phyloP scores from a whole-genome alignment of 2,113 vertebrate species.

The Thunnus thynnus region DNA sequence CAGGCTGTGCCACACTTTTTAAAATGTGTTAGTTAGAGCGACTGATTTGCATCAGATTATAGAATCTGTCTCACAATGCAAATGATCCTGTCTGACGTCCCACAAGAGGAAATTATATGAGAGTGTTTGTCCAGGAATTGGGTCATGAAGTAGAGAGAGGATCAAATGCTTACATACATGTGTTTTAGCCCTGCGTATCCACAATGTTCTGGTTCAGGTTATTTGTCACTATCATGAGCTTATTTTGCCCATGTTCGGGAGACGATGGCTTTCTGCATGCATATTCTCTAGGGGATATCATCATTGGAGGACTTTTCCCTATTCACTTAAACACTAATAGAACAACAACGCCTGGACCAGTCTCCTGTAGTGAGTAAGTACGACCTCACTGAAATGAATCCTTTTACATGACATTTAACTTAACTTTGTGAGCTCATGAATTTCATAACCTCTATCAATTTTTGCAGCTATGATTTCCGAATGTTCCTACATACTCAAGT shows the following conservation, averaged over 20 bases:
- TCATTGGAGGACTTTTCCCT: slow-evolving; percentile 78
- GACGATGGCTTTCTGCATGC: neutral
- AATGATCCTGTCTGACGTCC: slow-evolving; percentile 17
- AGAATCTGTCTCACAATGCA: slow-evolving; percentile 21
- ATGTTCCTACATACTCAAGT: slow-evolving; percentile 58
- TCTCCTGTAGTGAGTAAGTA: slow-evolving; percentile 58
- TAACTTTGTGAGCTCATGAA: neutral
- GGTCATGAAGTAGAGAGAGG: neutral
- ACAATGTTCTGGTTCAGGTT: slow-evolving; percentile 44
- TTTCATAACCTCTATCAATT: neutral
- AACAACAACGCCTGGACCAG: neutral
- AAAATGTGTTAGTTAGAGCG: neutral
- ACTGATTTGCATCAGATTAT: neutral
- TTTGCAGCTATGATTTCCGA: slow-evolving; percentile 31
- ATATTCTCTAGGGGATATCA: slow-evolving; percentile 61
- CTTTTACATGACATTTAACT: neutral
- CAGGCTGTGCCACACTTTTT: neutral
- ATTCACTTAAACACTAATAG: slow-evolving; percentile 43
- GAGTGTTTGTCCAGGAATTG: neutral
- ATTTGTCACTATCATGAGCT: slow-evolving; percentile 1
- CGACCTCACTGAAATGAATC: neutral
- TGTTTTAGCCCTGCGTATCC: no score
- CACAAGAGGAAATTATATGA: neutral
- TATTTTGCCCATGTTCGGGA: neutral
- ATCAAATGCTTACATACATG: neutral